These are phyloP conservation scores for Meiosimyza decipiens DNA, from an alignment of 2,888 invertebrate species.

Conservation along the genomic window DNA sequence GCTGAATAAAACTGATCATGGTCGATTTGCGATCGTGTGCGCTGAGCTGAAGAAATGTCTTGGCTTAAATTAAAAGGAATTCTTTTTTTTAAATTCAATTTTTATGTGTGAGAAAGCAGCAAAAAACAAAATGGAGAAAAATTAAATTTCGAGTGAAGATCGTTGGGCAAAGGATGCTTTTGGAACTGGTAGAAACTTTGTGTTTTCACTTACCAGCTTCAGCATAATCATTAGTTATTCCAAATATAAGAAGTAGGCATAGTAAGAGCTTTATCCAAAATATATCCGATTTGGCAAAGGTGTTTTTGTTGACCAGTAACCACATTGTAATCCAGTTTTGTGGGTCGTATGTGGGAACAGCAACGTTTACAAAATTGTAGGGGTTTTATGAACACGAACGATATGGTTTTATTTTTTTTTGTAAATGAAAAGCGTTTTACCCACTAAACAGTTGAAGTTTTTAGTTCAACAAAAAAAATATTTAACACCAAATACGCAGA, in stretches of 20 bases:
- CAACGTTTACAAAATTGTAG: background rate
- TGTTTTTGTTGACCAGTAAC: slow-evolving; percentile 57
- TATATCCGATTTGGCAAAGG: slow-evolving; percentile 59
- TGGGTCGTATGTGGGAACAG: slow-evolving; percentile 39
- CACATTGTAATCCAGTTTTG: slow-evolving; percentile 59
- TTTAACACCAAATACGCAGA: no score
- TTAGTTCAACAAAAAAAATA: no score
- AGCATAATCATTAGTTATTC: slow-evolving; percentile 26
- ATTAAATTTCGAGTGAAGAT: slow-evolving; percentile 15
- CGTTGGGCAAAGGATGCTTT: background rate
- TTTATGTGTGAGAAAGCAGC: background rate
- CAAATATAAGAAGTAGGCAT: slow-evolving; percentile 44
- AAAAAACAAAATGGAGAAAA: slow-evolving; percentile 36
- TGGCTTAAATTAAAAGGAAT: slow-evolving; percentile 21
- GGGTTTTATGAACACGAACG: background rate
- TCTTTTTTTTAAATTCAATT: background rate
- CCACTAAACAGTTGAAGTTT: no score
- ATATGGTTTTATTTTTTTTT: background rate
- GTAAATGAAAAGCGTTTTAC: background rate
- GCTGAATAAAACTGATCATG: slow-evolving; percentile 19
- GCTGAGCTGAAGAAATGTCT: slow-evolving; percentile 3
- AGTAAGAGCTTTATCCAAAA: slow-evolving; percentile 58
- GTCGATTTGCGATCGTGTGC: background rate
- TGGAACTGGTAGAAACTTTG: background rate
- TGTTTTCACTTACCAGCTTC: slow-evolving; percentile 43